A percentile compares a stretch with the other conserved stretches of the same genome.
Conservation (phyloP, 2,888 invertebrate species). For the Tenthredo amoena region DNA sequence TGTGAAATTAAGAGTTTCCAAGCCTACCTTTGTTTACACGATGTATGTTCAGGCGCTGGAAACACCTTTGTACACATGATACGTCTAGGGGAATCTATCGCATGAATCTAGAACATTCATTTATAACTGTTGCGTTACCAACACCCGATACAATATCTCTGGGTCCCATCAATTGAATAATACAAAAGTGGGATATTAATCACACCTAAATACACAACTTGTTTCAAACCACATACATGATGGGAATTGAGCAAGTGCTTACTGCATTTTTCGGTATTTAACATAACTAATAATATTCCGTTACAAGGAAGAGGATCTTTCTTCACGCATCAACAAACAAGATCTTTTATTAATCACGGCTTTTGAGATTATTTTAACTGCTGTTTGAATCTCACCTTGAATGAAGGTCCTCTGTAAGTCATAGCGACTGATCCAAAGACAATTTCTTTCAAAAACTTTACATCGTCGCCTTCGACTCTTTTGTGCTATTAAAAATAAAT, state of each 20-base stretch:
- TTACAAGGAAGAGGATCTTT: background rate
- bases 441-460: slow-evolving; percentile 91
- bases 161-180: background rate
- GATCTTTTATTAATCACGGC: background rate
- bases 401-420: slow-evolving; percentile 92
- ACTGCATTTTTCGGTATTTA: background rate
- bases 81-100: slow-evolving; percentile 78
- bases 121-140: background rate
- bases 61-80: slow-evolving; percentile 77
- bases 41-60: slow-evolving; percentile 71
- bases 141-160: background rate
- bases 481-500: slow-evolving; percentile 79
- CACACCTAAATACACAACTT: background rate
- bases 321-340: background rate
- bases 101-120: slow-evolving; percentile 75
- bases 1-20: background rate
- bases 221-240: background rate
- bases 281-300: background rate
- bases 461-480: slow-evolving; percentile 79
- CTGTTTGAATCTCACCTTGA: slow-evolving; percentile 83
- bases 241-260: background rate
- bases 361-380: background rate
- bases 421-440: slow-evolving; percentile 95
- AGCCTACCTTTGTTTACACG: slow-evolving; percentile 68
- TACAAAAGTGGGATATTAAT: background rate